Evolutionary conservation across 30 jellyfish, hydroid and myxozoan genomes (phyloP).

Genomic region (Sanderia malayensis): DNA sequence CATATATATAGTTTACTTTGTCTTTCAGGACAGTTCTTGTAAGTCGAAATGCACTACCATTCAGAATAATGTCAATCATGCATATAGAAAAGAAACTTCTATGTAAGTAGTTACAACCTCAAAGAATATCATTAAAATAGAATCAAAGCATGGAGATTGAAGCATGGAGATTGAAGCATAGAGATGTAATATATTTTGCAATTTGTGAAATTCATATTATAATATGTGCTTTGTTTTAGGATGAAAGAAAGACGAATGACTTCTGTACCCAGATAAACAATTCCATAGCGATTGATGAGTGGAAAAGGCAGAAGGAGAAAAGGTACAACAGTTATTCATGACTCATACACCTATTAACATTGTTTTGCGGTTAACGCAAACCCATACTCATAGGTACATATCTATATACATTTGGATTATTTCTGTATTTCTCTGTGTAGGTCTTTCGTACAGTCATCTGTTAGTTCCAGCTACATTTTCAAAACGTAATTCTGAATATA

Average conservation of each 20-base stretch:
- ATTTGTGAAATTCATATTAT: too few relatives aligned
- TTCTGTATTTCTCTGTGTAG: conserved; percentile 28
- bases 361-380: too few relatives aligned
- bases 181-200: too few relatives aligned
- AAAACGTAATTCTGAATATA: too few relatives aligned
- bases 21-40: conserved; percentile 53
- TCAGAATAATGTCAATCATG: conserved; percentile 56
- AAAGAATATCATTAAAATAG: too few relatives aligned
- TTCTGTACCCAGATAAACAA: conserved; percentile 10
- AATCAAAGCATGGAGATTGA: too few relatives aligned
- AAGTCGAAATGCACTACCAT: conserved; percentile 54
- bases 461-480: conserved; percentile 72
- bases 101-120: conserved; percentile 33
- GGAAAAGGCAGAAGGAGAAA: conserved; percentile 61
- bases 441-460: conserved; percentile 71
- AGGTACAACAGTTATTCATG: too few relatives aligned
- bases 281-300: conserved; percentile 54
- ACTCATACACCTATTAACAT: too few relatives aligned
- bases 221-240: conserved; percentile 13
- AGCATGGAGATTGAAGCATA: too few relatives aligned
- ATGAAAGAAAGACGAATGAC: conserved; percentile 29
- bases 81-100: conserved; percentile 42
- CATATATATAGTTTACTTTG: too few relatives aligned
- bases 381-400: too few relatives aligned
- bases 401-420: too few relatives aligned